These are phyloP conservation scores for Tautogolabrus adspersus DNA, from an alignment of 2,113 vertebrate genomes.

Conservation along the genomic window DNA sequence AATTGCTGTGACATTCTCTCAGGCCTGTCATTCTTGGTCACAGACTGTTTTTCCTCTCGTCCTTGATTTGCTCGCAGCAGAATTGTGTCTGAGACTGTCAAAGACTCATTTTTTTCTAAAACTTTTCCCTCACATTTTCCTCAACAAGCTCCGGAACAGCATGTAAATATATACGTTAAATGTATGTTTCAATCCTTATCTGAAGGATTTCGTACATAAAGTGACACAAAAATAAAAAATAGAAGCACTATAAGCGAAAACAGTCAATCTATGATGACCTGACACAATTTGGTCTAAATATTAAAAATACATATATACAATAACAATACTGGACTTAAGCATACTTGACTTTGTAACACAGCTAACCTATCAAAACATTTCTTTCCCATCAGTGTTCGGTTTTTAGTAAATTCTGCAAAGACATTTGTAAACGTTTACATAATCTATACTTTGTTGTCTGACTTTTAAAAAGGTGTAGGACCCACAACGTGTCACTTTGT, in stretches of 20 bases:
- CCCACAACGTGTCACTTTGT: slow-evolving; percentile 2
- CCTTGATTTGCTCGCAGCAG: slow-evolving; percentile 86
- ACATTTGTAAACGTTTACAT: not conserved
- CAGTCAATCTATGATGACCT: slow-evolving; percentile 1
- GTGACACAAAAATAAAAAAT: slow-evolving; percentile 3
- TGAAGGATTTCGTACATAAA: slow-evolving; percentile 11
- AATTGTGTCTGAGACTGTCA: slow-evolving; percentile 84
- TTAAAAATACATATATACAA: not conserved
- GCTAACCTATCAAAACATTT: not conserved
- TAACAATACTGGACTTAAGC: not conserved
- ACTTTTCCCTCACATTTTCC: slow-evolving; percentile 56
- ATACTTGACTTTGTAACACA: not conserved
- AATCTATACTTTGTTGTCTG: too few species aligned
- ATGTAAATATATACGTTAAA: slow-evolving; percentile 9
- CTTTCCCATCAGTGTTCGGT: not conserved
- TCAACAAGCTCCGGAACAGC: not conserved
- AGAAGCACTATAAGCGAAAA: slow-evolving; percentile 4
- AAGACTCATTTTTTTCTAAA: slow-evolving; percentile 53
- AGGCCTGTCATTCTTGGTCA: slow-evolving; percentile 95
- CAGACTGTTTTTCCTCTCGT: slow-evolving; percentile 85
- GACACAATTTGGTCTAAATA: slow-evolving; percentile 11
- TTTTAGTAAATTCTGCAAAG: not conserved
- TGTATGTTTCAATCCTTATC: slow-evolving; percentile 36
- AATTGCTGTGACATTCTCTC: slow-evolving; percentile 99
- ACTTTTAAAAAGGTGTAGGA: not conserved